Evolutionary conservation across 2,888 invertebrate genomes (phyloP), one percentile per base, ranked within the genome.

Genomic region (Neria commutata): DNA sequence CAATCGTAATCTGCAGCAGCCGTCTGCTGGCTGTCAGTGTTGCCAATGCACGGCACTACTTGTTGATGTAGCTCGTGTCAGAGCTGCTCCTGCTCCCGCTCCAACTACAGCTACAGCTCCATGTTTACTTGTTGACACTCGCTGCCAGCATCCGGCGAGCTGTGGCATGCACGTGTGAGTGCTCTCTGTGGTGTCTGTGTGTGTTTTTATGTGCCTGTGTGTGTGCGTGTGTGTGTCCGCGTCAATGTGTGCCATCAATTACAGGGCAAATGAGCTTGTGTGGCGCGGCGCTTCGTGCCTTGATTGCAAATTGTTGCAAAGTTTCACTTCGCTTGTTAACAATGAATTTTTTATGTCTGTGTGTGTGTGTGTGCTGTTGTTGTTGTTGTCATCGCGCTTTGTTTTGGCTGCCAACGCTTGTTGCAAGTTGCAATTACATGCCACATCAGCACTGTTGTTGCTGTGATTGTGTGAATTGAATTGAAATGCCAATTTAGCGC

Each of bases 401-500:
- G 6, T 19, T 19, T 14, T 24, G 10, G 16, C 47, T 24, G 24
- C 6, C 5, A 24, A 2, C 23, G 11, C 14, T 19, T 10, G 14
- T 1, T 19, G 16, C 24, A 19, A 23, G 24, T 47, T 21, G 23
- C 11, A 19, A 17, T 16, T 17, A 16, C 42, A 16, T 14, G 8
- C 21, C 45, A 19, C 45, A 2, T 16, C 45, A 45, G 17, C n/a
- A n/a, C n/a, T n/a, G n/a, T 29, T 42, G 42, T 19, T 47, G 37
- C 53, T 48, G 33, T 58, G 48, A 26, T 40, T 21, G 23, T 19
- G 19, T 25, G 40, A 23, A 59, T 59, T 26, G 52, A 55, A 55
- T 55, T 59, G 51, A 47, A 55, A 37, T 48, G 47, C 19, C 59
- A 59, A 55, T 59, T 47, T 47, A 23, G 48, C 19, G 29, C 16